Evolutionary conservation across 2,888 invertebrate species (phyloP).

Genomic region (Neoitamus cyanurus): DNA sequence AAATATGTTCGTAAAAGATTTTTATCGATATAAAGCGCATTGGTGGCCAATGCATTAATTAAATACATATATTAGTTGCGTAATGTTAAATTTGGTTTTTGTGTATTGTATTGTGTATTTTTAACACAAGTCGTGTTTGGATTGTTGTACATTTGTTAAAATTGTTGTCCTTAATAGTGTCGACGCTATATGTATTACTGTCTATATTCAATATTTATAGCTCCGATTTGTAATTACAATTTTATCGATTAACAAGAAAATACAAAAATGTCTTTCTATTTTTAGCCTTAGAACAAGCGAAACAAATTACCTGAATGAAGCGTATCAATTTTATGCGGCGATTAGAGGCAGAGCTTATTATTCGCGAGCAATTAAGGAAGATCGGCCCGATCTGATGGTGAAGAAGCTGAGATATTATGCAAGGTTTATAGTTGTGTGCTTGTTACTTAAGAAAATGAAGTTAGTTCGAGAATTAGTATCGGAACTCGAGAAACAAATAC

Average conservation of each 20-base stretch:
- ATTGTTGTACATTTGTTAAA: no score
- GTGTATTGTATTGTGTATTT: no score
- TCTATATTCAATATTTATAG: no score
- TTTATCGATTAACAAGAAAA: background rate
- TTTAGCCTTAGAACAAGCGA: slow-evolving; percentile 94
- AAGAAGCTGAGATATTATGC: slow-evolving; percentile 96
- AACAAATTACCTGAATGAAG: slow-evolving; percentile 95
- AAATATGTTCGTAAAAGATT: no score
- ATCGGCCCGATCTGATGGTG: slow-evolving; percentile 94
- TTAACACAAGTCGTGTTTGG: no score
- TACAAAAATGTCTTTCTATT: slow-evolving; percentile 58
- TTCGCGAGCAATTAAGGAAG: slow-evolving; percentile 91
- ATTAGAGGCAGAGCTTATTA: slow-evolving; percentile 94
- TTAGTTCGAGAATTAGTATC: slow-evolving; percentile 90
- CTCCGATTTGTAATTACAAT: background rate
- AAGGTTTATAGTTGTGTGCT: slow-evolving; percentile 94
- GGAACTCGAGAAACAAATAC: slow-evolving; percentile 93
- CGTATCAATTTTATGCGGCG: slow-evolving; percentile 95
- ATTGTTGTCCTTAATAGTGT: no score
- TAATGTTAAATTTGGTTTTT: no score
- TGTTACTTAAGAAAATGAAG: slow-evolving; percentile 92
- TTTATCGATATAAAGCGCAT: no score
- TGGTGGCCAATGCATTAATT: no score
- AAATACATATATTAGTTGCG: no score
- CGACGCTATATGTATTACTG: no score